These are phyloP conservation scores for Brachionus paranguensis DNA, from an alignment of 1,140 invertebrate genomes.

Conservation along the genomic window DNA sequence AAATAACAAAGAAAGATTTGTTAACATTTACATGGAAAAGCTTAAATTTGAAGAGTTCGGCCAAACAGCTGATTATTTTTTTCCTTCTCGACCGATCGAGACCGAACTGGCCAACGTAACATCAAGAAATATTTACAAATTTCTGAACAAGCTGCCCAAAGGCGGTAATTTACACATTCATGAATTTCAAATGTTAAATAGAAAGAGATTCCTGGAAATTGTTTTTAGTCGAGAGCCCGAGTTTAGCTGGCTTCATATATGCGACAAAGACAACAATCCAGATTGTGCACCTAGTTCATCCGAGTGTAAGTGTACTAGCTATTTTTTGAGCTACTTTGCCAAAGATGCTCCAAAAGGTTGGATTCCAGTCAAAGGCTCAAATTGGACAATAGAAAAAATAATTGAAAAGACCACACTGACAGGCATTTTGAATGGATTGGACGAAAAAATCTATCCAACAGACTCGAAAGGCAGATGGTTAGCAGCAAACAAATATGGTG, in stretches of 20 bases:
- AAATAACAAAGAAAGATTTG: conserved; percentile 31
- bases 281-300: background rate
- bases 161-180: conserved; percentile 37
- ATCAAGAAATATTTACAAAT: background rate
- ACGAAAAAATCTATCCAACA: conserved; percentile 28
- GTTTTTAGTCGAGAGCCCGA: background rate
- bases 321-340: conserved; percentile 24
- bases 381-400: conserved; percentile 33
- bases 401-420: conserved; percentile 17
- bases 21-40: conserved; percentile 22
- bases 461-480: conserved; percentile 16
- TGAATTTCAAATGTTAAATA: conserved; percentile 32
- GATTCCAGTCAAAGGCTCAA: conserved; percentile 29
- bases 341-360: background rate
- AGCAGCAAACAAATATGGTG: conserved; percentile 24
- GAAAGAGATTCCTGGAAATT: conserved; percentile 16
- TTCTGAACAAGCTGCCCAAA: conserved; percentile 20
- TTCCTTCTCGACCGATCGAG: conserved; percentile 34
- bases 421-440: conserved; percentile 22
- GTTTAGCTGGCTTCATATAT: conserved; percentile 19
- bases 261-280: conserved; percentile 2
- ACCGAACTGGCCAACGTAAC: background rate
- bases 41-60: conserved; percentile 1
- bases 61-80: conserved; percentile 24
- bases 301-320: background rate